Base-by-base conservation (phyloP, 1,140 invertebrate genomes). In the Mactra quadrangularis region DNA sequence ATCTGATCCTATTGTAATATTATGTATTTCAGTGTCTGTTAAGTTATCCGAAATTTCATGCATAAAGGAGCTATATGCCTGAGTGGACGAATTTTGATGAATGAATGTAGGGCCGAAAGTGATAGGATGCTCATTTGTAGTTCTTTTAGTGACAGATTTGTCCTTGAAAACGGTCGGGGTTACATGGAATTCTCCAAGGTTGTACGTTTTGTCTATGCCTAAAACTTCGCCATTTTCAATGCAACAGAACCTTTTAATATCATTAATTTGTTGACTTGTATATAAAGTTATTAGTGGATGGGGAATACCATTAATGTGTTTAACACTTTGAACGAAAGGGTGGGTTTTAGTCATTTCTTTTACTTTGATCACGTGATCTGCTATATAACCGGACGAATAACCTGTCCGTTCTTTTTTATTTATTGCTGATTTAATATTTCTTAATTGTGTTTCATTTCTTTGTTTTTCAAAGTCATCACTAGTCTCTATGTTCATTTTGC, bases 111-210 rank as follows among this genome's bases (percentile, higher is more conserved):
- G 72, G 1, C 57, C 72, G 62, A 60, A 76, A 35, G 52, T 57
- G 6, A 75, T 75, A 13, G 71, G 71, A 25, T 75, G 71, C 3
- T 75, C 71, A 9, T 57, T 59, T 33, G 29, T 75, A 57, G 3
- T 3, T 38, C 53, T 3, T 38, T 27, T 35, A 11, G 59, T 35
- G n/a, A 59, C 31, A 11, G 27, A 59, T 17, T 4, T 6, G 52
- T 75, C 53, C 31, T 75, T 75, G 33, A 33, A 75, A 13, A 75
- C 71, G 2, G 71, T 59, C 25, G 71, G 71, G 3, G 71, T 75
- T 35, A 59, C 71, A 33, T 75, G 71, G 38, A 75, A 75, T 25
- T 75, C 71, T 4, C 50, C 71, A 57, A 57, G 38, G n/a, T 60
- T 62, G 22, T 76, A 60, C 1, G 72, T 76, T 62, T 76, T 76